Base-by-base conservation (phyloP, 2,113 vertebrate species). In the Alligator mississippiensis region DNA sequence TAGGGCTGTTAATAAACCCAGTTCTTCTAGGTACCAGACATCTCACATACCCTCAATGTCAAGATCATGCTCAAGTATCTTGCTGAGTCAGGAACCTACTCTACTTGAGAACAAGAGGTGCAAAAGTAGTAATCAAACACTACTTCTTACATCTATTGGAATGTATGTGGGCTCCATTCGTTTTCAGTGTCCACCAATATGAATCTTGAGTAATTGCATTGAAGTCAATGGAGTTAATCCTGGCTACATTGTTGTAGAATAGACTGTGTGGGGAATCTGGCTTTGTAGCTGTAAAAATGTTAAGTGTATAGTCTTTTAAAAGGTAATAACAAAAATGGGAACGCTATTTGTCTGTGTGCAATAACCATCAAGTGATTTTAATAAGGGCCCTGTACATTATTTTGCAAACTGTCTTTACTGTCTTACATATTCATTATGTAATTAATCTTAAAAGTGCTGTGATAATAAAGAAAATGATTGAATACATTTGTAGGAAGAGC, bases 401-500 rank as follows among this genome's bases (percentile, higher is more conserved):
- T 70, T 80, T 84, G 47, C 27, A 77, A 15, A 47, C 55, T 74
- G 55, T 85, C 84, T 90, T 85, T 74, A 74, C 63, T 1, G 0
- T 24, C 58, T 90, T 21, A 70, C 58, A 61, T 79, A 87, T 90
- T n/a, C 74, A 34, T 25, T 28, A 55, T 28, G 54, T 82, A 70
- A 80, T 89, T n/a, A 74, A 61, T 58, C 34, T 61, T 70, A 90
- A 90, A 85, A 72, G 18, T 87, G 80, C 84, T 87, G 88, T 77
- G 86, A 64, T 77, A 89, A 95, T 87, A 90, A 85, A 82, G 88
- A 74, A 80, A 80, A 64, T 57, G 16, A 63, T 2, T 4, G 25
- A 76, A 81, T 79, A 57, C 24, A 57, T 55, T 93, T 81, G 77
- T 68, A 91, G 92, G 84, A 62, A 72, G 93, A 68, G 86, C 83